Conservation (phyloP, 1,140 invertebrate genomes). For the Drosophila saltans region DNA sequence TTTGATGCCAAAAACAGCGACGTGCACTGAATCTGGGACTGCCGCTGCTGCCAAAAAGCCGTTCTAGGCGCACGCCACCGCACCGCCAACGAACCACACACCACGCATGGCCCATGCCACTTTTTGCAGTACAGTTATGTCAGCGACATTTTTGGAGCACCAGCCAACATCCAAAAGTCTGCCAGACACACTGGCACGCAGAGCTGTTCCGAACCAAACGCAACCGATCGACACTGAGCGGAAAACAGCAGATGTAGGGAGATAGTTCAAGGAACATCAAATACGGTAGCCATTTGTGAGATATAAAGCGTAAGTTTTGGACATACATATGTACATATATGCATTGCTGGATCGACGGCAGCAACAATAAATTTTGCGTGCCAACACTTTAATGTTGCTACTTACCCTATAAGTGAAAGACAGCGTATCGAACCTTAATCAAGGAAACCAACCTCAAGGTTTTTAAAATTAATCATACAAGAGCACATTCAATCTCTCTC, state of each 20-base stretch:
- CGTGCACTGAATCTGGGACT: slow-evolving; percentile 70
- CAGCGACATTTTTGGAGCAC: slow-evolving; percentile 75
- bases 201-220: slow-evolving; percentile 19
- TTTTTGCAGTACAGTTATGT: slow-evolving; percentile 70
- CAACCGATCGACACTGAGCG: not conserved
- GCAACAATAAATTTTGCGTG: slow-evolving; percentile 79
- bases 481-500: no score
- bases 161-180: slow-evolving; percentile 37
- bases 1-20: slow-evolving; percentile 80
- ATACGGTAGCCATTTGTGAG: slow-evolving; percentile 79
- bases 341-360: slow-evolving; percentile 22
- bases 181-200: slow-evolving; percentile 72
- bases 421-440: slow-evolving; percentile 26
- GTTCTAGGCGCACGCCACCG: slow-evolving; percentile 44
- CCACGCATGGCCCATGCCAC: slow-evolving; percentile 38
- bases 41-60: slow-evolving; percentile 53
- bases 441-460: no score
- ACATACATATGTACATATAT: slow-evolving; percentile 31
- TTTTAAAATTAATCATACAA: not conserved
- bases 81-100: slow-evolving; percentile 36
- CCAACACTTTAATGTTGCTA: slow-evolving; percentile 61
- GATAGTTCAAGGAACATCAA: slow-evolving; percentile 45
- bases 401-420: not conserved
- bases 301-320: slow-evolving; percentile 45
- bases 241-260: not conserved